Evolutionary conservation across 2,113 vertebrate species (phyloP).

Genomic region (Ictalurus furcatus): DNA sequence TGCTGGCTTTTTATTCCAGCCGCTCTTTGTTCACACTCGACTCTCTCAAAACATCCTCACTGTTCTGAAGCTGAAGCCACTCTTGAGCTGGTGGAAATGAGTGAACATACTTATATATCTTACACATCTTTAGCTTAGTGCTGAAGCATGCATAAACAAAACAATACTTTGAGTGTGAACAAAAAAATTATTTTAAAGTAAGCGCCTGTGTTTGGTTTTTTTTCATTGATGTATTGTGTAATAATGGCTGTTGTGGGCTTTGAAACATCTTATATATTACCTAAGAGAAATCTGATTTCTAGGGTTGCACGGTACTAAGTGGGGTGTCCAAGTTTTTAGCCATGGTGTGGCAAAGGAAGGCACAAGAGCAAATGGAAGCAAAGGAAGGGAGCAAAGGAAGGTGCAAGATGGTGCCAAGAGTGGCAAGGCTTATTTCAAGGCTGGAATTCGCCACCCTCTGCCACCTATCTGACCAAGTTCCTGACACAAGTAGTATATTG

Average conservation of each 20-base stretch:
- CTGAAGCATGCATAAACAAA: conserved; percentile 63
- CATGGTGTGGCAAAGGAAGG: neutral
- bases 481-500: neutral
- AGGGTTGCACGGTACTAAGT: neutral
- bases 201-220: neutral
- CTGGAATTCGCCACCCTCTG: neutral
- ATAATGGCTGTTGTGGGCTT: conserved; percentile 36
- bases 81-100: neutral
- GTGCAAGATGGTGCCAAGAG: neutral
- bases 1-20: conserved; percentile 3
- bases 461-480: neutral
- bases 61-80: conserved; percentile 6
- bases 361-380: neutral
- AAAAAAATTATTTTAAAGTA: neutral
- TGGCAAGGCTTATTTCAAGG: neutral
- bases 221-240: neutral
- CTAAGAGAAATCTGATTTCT: neutral
- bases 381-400: too few species aligned
- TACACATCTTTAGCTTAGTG: conserved; percentile 46
- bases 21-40: neutral
- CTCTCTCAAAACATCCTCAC: neutral
- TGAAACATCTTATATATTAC: conserved; percentile 47
- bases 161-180: conserved; percentile 14
- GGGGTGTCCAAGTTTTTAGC: neutral
- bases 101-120: conserved; percentile 37